Evolutionary conservation across 2,888 invertebrate genomes (phyloP).

Genomic region (Seira musarum): DNA sequence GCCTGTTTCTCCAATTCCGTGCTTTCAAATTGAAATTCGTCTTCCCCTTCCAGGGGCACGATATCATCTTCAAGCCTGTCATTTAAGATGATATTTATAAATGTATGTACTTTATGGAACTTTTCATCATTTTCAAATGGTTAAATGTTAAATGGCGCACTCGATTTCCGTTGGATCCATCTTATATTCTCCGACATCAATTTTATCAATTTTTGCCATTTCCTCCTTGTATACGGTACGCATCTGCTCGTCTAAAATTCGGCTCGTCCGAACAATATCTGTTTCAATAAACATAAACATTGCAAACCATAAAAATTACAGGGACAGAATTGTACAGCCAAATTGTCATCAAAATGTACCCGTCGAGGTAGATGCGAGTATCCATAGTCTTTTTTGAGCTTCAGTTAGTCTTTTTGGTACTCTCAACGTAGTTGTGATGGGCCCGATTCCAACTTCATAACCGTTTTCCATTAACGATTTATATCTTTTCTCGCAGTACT

Average conservation of each 20-base stretch:
- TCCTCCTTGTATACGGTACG: too few species aligned
- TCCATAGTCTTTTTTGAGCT: constrained; percentile 33
- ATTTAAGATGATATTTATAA: too few species aligned
- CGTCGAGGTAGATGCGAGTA: constrained; percentile 16
- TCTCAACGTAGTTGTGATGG: neutral
- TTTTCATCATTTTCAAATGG: too few species aligned
- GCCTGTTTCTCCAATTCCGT: constrained; percentile 5
- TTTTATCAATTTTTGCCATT: neutral
- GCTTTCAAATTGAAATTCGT: neutral
- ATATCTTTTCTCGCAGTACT: constrained; percentile 29
- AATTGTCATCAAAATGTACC: constrained; percentile 6
- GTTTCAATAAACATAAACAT: neutral
- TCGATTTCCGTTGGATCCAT: too few species aligned
- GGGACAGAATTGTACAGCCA: neutral
- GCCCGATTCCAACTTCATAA: constrained; percentile 22
- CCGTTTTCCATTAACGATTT: constrained; percentile 25
- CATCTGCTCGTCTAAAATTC: neutral
- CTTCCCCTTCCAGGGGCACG: neutral
- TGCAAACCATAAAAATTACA: neutral
- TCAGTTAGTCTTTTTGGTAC: constrained; percentile 17
- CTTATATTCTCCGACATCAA: too few species aligned
- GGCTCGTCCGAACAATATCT: constrained; percentile 14
- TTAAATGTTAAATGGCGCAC: too few species aligned
- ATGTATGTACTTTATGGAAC: too few species aligned
- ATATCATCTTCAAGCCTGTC: neutral